Percentiles rank a stretch among this genome's conserved stretches.
These are phyloP conservation scores for Agrypnus murinus DNA, from an alignment of 2,888 invertebrate species.

Conservation along the genomic window DNA sequence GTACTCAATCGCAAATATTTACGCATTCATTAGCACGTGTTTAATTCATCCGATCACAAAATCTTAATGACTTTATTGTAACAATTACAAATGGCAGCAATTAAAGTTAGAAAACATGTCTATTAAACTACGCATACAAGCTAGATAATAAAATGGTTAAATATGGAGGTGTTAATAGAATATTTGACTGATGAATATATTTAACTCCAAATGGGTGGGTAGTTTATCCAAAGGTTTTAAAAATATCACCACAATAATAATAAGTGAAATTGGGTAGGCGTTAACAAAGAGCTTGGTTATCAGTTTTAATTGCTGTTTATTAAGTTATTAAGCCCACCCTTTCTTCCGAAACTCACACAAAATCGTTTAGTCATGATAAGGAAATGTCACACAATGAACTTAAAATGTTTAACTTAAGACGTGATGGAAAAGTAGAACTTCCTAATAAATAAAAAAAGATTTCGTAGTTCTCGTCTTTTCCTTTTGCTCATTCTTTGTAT, in stretches of 20 bases:
- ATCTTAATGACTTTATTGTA: background rate
- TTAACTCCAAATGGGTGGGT: slow-evolving; percentile 3
- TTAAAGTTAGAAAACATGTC: slow-evolving; percentile 5
- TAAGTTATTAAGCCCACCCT: background rate
- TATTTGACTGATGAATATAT: slow-evolving; percentile 9
- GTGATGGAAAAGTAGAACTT: too few relatives aligned
- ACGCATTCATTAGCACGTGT: too few relatives aligned
- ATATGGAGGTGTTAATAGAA: slow-evolving; percentile 8
- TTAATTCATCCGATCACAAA: too few relatives aligned
- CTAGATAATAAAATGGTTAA: background rate
- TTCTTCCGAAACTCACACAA: too few relatives aligned
- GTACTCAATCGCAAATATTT: too few relatives aligned
- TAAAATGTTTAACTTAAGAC: too few relatives aligned
- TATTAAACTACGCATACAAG: background rate
- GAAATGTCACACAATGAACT: too few relatives aligned
- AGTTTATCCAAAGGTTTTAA: slow-evolving; percentile 5
- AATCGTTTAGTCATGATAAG: too few relatives aligned
- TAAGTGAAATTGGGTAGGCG: background rate
- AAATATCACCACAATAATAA: slow-evolving; percentile 8
- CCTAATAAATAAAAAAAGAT: too few relatives aligned
- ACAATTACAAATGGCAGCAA: background rate
- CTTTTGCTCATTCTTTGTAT: too few relatives aligned
- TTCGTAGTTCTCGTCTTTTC: too few relatives aligned
- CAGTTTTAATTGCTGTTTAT: background rate
- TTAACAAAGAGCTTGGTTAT: background rate